Evolutionary conservation across 2,888 invertebrate species (phyloP).

Genomic region (Blera fallax): DNA sequence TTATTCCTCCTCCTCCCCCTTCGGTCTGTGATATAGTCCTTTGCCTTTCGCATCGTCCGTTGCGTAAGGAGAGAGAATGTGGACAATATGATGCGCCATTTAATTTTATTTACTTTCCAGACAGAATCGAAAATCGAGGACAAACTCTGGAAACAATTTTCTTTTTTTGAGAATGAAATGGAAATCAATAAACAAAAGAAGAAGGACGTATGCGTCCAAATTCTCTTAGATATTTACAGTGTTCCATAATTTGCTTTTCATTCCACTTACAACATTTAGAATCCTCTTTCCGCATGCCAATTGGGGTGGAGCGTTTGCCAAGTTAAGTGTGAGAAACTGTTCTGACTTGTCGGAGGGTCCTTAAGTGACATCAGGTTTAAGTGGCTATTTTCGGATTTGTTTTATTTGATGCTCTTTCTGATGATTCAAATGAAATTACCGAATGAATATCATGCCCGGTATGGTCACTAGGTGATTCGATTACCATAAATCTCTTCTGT

Average conservation of each 20-base stretch:
- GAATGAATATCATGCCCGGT: background rate
- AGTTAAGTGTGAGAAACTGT: background rate
- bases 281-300: background rate
- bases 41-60: background rate
- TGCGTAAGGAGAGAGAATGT: background rate
- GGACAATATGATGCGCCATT: constrained; percentile 32
- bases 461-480: background rate
- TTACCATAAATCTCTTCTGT: background rate
- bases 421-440: background rate
- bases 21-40: background rate
- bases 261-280: background rate
- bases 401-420: background rate
- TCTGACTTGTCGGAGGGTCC: background rate
- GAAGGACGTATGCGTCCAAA: constrained; percentile 1
- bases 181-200: constrained; percentile 20
- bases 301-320: too few relatives aligned
- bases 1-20: background rate
- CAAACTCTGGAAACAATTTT: background rate
- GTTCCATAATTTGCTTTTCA: background rate
- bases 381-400: background rate
- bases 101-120: constrained; percentile 46
- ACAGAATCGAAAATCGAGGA: constrained; percentile 12
- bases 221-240: background rate
- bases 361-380: background rate
- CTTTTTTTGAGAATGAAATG: background rate